Evolutionary conservation across 2,888 invertebrate species (phyloP), one percentile per base, ranked within the genome.

Genomic region (Tipula vernalis): DNA sequence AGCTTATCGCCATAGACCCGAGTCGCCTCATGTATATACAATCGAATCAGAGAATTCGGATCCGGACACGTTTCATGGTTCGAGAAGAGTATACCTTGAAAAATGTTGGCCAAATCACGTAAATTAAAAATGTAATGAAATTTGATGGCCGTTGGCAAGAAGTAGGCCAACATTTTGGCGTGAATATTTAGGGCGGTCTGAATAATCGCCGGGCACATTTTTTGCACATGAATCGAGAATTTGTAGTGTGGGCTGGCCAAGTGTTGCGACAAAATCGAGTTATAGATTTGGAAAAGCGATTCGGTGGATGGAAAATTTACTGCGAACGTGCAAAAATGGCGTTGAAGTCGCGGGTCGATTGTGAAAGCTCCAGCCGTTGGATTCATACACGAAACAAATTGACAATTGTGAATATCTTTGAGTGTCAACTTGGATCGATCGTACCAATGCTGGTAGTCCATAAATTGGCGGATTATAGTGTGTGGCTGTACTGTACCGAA

Each of bases 311-410:
- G 98, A 90, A 96, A 97, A 92, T 97, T 97, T 85, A 97, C 95
- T 83, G 97, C 96, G 91, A 97, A 97, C 0, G 96, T 96, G 89
- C 96, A 95, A 91, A 97, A 97, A 90, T 97, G 97, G 87, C 97
- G 92, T 90, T 98, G 98, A 12, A 99, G 93, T 44, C 98, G 93
- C 0, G 98, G 95, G 92, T 98, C 96, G 87, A 98, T 98, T 15
- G 97, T 97, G 90, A 98, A 98, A 87, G 97, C 97, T 18, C 98
- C 98, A n/a, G 98, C 97, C 0, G 98, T 98, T 0, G 98, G 98
- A 91, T 98, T 98, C 98, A 99, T 98, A 90, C 97, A 97, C 0
- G 98, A 96, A 15, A 98, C 95, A 91, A 98, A 98, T 92, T 98
- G 98, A 83, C 97, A 96, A 90, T 98, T 97, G 89, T 96, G 96